These are phyloP conservation scores for Metalampra italica DNA, from an alignment of 2,888 invertebrate genomes.

Conservation along the genomic window DNA sequence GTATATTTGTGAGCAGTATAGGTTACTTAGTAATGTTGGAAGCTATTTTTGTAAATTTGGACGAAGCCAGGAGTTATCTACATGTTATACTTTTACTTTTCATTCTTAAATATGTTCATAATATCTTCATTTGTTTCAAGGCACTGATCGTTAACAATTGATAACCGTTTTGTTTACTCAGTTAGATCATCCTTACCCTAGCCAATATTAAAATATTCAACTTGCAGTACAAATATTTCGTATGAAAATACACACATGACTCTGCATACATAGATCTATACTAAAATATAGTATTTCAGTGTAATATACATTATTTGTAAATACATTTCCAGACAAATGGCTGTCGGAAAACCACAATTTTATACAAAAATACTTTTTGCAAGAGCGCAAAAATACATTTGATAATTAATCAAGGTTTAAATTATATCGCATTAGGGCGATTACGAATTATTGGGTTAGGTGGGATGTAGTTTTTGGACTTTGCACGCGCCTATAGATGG, in stretches of 20 bases:
- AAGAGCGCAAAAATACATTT: constrained; percentile 45
- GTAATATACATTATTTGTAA: constrained; percentile 72
- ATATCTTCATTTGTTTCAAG: constrained; percentile 45
- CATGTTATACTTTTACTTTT: constrained; percentile 47
- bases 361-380: constrained; percentile 70
- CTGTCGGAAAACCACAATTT: constrained; percentile 56
- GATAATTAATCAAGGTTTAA: constrained; percentile 33
- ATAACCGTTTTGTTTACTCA: constrained; percentile 59
- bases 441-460: constrained; percentile 52
- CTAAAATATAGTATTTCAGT: constrained; percentile 66
- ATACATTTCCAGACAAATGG: constrained; percentile 56
- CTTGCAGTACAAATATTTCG: constrained; percentile 67
- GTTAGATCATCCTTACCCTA: constrained; percentile 67
- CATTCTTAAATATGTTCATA: constrained; percentile 56
- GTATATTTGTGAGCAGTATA: no score
- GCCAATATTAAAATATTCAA: constrained; percentile 74
- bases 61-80: constrained; percentile 38
- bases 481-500: constrained; percentile 51
- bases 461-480: constrained; percentile 69
- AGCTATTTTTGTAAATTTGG: constrained; percentile 39
- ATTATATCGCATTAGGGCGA: constrained; percentile 43
- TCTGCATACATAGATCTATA: constrained; percentile 72
- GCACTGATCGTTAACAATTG: constrained; percentile 72
- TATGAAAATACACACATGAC: constrained; percentile 75
- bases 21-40: no score